Conservation (phyloP, 2,113 vertebrate species). For the Trematocara macrostoma region DNA sequence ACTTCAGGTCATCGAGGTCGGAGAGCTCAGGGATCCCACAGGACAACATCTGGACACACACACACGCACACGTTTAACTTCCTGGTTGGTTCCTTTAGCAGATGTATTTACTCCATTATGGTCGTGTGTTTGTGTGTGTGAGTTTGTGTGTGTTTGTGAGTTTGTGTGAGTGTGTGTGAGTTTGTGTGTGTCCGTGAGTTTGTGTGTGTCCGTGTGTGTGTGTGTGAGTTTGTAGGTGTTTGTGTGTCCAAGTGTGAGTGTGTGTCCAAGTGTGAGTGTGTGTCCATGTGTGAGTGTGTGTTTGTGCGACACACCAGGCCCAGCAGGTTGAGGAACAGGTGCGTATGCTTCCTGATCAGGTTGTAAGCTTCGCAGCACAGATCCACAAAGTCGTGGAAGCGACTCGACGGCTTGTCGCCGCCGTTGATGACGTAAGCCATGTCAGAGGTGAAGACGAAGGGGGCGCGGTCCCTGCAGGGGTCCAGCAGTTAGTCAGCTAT, state of each 20-base stretch:
- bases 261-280: too few relatives aligned
- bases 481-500: neutral
- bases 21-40: conserved; percentile 96
- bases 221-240: neutral
- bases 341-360: conserved; percentile 94
- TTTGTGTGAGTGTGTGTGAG: neutral
- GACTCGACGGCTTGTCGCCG: conserved; percentile 93
- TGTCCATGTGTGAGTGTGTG: neutral
- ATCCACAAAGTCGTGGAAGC: conserved; percentile 98
- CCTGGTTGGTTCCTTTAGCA: neutral
- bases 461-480: conserved; percentile 84
- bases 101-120: neutral
- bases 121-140: neutral
- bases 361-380: conserved; percentile 98
- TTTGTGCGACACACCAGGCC: conserved; percentile 80
- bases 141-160: too few relatives aligned
- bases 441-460: conserved; percentile 97
- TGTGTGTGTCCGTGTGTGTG: neutral
- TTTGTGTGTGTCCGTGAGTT: rapidly evolving
- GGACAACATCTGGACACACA: conserved; percentile 84
- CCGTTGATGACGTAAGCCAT: conserved; percentile 99
- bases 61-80: neutral
- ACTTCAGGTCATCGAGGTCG: conserved; percentile 90
- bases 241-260: neutral
- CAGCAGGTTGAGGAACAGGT: conserved; percentile 95